These are phyloP conservation scores for Ips nitidus DNA, from an alignment of 1,140 invertebrate species.

Conservation along the genomic window DNA sequence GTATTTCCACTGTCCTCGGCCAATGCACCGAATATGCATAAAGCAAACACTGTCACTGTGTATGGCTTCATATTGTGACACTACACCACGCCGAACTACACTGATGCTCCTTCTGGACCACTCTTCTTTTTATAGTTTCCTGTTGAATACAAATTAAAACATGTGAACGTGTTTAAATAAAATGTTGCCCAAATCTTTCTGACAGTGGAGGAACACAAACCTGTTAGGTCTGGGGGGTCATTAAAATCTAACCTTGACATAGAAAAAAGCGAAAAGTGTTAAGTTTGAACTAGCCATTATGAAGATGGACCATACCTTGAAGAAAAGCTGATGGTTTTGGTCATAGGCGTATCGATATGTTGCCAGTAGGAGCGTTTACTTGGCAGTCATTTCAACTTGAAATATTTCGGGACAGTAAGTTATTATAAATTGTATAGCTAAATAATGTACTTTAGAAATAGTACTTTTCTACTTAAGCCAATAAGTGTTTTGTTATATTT, in stretches of 20 bases:
- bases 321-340: conserved; percentile 3
- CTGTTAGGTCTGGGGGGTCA: conserved; percentile 15
- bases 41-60: conserved; percentile 26
- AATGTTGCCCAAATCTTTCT: conserved; percentile 7
- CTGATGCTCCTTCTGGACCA: conserved; percentile 14
- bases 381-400: no score
- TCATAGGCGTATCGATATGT: conserved; percentile 9
- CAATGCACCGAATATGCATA: conserved; percentile 24
- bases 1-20: conserved; percentile 42
- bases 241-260: conserved; percentile 34
- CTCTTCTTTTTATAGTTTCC: conserved; percentile 34
- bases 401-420: no score
- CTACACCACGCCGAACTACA: conserved; percentile 28
- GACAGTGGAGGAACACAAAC: conserved; percentile 9
- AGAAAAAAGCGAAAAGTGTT: conserved; percentile 36
- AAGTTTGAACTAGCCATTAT: conserved; percentile 22
- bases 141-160: conserved; percentile 34
- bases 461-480: no score
- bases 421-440: no score
- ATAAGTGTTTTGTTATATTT: no score
- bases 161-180: conserved; percentile 10
- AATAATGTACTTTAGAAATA: no score
- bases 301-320: conserved; percentile 24
- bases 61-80: conserved; percentile 27
- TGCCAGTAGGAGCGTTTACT: no score